phyloP scores from a whole-genome alignment of 2,888 invertebrate genomes.

The Protophormia terraenovae region DNA sequence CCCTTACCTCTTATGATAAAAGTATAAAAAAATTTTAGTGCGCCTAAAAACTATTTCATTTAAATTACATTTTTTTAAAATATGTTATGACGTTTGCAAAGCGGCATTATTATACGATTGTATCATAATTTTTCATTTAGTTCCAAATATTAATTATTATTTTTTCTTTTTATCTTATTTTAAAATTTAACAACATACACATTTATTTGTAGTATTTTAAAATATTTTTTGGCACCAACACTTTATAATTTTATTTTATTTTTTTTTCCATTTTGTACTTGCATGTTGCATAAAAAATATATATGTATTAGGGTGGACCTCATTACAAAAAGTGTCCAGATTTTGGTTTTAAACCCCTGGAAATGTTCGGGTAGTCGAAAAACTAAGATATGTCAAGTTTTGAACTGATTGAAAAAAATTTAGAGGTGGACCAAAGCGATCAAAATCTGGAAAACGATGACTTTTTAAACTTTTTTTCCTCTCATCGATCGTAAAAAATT shows the following conservation, averaged over 20 bases:
- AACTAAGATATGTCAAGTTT: too few relatives aligned
- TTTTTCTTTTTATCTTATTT: background rate
- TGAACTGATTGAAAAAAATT: too few relatives aligned
- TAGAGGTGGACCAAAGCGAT: too few relatives aligned
- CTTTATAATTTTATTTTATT: constrained; percentile 18
- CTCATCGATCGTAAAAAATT: too few relatives aligned
- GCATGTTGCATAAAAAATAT: constrained; percentile 52
- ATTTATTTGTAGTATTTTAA: constrained; percentile 30
- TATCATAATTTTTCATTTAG: constrained; percentile 8
- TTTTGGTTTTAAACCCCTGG: too few relatives aligned
- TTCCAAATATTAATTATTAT: background rate
- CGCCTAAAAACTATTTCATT: background rate
- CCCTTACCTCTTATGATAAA: too few relatives aligned
- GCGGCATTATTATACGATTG: background rate
- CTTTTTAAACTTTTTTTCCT: too few relatives aligned
- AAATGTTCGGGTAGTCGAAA: too few relatives aligned
- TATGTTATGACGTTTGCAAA: background rate
- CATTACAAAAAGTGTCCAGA: too few relatives aligned
- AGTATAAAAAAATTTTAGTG: background rate
- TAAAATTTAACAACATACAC: background rate
- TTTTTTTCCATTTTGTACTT: constrained; percentile 24
- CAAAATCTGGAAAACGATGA: too few relatives aligned
- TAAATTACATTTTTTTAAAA: background rate
- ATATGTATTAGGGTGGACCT: too few relatives aligned
- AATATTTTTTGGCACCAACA: constrained; percentile 56